Evolutionary conservation across 2,113 vertebrate species (phyloP), one percentile per base, ranked within the genome.

Genomic region (Neolamprologus sp.): DNA sequence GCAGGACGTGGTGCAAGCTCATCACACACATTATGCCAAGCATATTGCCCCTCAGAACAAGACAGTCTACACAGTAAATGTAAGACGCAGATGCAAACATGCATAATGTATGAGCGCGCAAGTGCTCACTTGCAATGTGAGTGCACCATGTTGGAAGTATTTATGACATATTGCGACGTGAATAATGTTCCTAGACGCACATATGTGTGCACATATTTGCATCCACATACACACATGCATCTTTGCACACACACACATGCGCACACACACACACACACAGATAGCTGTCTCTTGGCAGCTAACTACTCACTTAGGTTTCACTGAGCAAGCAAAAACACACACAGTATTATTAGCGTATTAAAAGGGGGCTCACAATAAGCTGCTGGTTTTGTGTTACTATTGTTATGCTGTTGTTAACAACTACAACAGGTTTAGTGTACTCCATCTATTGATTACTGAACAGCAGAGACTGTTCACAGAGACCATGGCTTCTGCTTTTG

Each of bases 71-170:
- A 81, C 82, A 73, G 88, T 84, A 79, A 89, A 93, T 91, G 83
- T 65, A 87, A 91, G 83, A 88, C 81, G 84, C 94, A 93, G 92
- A 93, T 91, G 91, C 91, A 90, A 80, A 82, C 90, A 94, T 96
- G 86, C 91, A 95, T 95, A 90, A 96, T 96, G 91, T 92, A 96
- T 94, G 84, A 95, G 87, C 63, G 23, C 88, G 88, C 89, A 92
- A 93, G 91, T 89, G 92, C 95, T 92, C 92, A 87, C 91, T 87
- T 89, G 90, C 79, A 21, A 80, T 85, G 86, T 65, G 78, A 91
- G 87, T 83, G 78, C 85, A 81, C 87, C 55, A 87, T 91, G 91
- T 88, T 91, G 85, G 92, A 86, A 91, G 90, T 85, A 90, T 96
- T 94, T 94, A 95, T 89, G 88, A 81, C 91, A 91, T 90, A 91